These are phyloP conservation scores for Drosophila barbarae DNA, from an alignment of 2,888 invertebrate species.

Conservation along the genomic window DNA sequence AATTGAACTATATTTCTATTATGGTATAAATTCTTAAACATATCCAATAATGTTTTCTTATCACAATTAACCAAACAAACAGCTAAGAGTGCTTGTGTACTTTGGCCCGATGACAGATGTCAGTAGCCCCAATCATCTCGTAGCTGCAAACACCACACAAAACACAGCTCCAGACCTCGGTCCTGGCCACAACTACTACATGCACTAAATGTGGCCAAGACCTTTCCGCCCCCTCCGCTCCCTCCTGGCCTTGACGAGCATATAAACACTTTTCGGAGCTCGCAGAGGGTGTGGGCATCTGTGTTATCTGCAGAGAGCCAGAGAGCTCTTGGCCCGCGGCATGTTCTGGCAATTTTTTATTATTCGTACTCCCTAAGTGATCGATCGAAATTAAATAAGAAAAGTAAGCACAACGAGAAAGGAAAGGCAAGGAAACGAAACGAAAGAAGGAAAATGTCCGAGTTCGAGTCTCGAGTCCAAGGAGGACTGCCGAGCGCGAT, in stretches of 20 bases:
- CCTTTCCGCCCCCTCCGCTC: not conserved
- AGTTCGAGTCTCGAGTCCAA: too few species aligned
- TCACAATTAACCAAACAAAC: not conserved
- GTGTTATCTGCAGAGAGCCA: slow-evolving; percentile 39
- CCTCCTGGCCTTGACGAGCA: slow-evolving; percentile 8
- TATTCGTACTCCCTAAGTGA: slow-evolving; percentile 71
- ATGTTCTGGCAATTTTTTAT: slow-evolving; percentile 66
- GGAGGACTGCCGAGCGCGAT: slow-evolving; percentile 54
- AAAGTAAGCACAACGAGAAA: slow-evolving; percentile 60
- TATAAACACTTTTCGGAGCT: slow-evolving; percentile 22
- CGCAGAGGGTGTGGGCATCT: slow-evolving; percentile 16
- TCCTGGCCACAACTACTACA: slow-evolving; percentile 2
- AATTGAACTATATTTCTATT: not conserved
- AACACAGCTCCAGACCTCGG: not conserved
- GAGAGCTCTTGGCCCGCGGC: slow-evolving; percentile 51
- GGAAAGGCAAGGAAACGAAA: slow-evolving; percentile 11
- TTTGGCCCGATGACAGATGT: slow-evolving; percentile 9
- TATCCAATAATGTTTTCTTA: not conserved
- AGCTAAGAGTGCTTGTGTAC: not conserved
- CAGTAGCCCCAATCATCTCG: slow-evolving; percentile 9
- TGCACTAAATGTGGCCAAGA: slow-evolving; percentile 4
- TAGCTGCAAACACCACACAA: not conserved
- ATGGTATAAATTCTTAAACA: not conserved
- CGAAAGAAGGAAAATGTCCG: slow-evolving; percentile 20
- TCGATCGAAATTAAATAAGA: slow-evolving; percentile 72